Percentiles rank a stretch among this genome's conserved stretches.
Conservation (phyloP, 2,797 vertebrate species). For the Sitta carolinensis region DNA sequence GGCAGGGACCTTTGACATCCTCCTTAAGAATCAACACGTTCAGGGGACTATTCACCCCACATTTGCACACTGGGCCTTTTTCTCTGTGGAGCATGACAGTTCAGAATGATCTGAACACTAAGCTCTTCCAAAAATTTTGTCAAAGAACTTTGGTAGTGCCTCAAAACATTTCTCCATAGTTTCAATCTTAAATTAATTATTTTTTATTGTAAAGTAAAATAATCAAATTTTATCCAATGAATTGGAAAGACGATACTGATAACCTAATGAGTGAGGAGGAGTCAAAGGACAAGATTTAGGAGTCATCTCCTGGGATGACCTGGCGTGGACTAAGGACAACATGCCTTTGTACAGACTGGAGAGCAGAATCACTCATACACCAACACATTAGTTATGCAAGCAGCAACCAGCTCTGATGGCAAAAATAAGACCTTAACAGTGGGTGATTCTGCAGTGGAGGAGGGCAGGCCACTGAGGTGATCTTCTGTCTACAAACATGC, state of each 20-base stretch:
- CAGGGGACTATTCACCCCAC: neutral
- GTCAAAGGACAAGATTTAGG: neutral
- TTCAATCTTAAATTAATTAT: neutral
- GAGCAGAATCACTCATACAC: neutral
- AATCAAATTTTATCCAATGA: neutral
- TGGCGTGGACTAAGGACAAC: neutral
- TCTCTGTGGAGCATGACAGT: neutral
- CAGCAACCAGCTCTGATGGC: neutral
- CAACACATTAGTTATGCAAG: neutral
- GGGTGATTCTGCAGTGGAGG: neutral
- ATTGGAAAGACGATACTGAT: neutral
- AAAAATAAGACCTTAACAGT: neutral
- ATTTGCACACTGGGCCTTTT: neutral
- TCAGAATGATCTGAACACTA: neutral
- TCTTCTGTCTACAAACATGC: neutral
- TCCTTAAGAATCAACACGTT: neutral
- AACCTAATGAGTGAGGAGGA: neutral
- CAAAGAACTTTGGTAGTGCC: neutral
- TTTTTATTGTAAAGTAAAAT: neutral
- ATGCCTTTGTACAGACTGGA: neutral
- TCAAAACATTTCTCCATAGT: neutral
- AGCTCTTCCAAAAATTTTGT: neutral
- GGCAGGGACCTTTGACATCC: rapidly evolving
- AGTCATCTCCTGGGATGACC: neutral
- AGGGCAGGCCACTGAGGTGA: rapidly evolving